Evolutionary conservation across 2,888 invertebrate species (phyloP).

Genomic region (Tenthredo scrophulariae): DNA sequence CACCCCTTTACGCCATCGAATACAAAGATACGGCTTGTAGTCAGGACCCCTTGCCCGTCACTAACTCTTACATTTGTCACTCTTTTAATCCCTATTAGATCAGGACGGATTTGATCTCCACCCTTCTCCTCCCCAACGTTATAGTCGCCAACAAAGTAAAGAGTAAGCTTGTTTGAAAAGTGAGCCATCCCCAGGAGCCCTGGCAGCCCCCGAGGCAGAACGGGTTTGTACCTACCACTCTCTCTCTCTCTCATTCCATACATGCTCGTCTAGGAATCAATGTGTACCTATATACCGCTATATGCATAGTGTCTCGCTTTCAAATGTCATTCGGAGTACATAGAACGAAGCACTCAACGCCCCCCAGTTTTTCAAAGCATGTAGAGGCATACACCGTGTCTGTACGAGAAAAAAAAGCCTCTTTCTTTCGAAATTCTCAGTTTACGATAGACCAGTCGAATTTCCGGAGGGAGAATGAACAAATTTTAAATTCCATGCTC

Average conservation of each 20-base stretch:
- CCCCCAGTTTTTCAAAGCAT: not conserved
- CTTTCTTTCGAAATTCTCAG: not conserved
- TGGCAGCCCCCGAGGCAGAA: conserved; percentile 60
- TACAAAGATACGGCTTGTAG: conserved; percentile 37
- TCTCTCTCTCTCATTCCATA: not conserved
- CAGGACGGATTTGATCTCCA: conserved; percentile 71
- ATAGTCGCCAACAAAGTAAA: conserved; percentile 67
- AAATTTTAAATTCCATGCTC: not conserved
- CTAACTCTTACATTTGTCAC: conserved; percentile 77
- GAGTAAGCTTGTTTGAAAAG: conserved; percentile 76
- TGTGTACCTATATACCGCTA: not conserved
- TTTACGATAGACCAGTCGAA: not conserved
- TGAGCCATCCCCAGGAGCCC: conserved; percentile 64
- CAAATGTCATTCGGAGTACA: conserved; percentile 32
- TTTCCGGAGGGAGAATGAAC: not conserved
- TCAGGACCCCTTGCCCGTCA: conserved; percentile 62
- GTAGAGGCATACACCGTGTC: not conserved
- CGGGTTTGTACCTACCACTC: conserved; percentile 46
- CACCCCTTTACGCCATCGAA: conserved; percentile 9
- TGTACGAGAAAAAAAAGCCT: not conserved
- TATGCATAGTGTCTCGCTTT: conserved; percentile 38
- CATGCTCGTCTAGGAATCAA: not conserved
- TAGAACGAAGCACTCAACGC: not conserved
- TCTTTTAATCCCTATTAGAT: conserved; percentile 76
- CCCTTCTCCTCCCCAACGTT: conserved; percentile 57